These are phyloP conservation scores for Caenorhabditis becei DNA, from an alignment of 2,888 invertebrate genomes.

Conservation along the genomic window DNA sequence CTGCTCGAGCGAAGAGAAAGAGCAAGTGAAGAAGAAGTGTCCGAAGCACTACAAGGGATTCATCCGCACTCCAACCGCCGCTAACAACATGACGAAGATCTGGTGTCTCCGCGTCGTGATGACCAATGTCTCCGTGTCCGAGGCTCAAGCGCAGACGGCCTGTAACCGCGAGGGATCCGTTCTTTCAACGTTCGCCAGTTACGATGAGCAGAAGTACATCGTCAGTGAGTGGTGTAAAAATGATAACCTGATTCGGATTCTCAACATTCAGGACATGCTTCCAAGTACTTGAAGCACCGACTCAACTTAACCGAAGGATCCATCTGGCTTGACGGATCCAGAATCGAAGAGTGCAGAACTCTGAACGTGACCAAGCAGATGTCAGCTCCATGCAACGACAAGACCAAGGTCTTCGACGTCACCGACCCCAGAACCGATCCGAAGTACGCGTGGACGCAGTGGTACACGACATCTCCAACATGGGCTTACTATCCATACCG, in stretches of 20 bases:
- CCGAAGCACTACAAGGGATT: constrained; percentile 47
- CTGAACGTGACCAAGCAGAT: constrained; percentile 30
- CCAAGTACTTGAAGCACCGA: constrained; percentile 26
- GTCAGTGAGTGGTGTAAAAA: constrained; percentile 34
- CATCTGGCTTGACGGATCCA: constrained; percentile 46
- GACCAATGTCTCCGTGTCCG: constrained; percentile 27
- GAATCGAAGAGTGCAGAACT: constrained; percentile 41
- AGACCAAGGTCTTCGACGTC: constrained; percentile 35
- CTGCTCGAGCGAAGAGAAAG: constrained; percentile 29
- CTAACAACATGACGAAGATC: constrained; percentile 40
- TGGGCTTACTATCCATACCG: constrained; percentile 49
- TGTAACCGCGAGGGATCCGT: constrained; percentile 41
- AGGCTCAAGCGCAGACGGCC: constrained; percentile 17
- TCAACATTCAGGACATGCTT: constrained; percentile 22
- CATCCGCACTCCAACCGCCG: constrained; percentile 18
- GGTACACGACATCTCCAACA: constrained; percentile 37
- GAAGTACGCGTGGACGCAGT: constrained; percentile 49
- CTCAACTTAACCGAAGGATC: constrained; percentile 43
- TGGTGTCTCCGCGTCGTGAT: constrained; percentile 47
- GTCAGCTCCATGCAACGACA: constrained; percentile 40
- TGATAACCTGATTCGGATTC: background rate
- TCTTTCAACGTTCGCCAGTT: constrained; percentile 31
- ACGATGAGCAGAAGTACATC: constrained; percentile 50
- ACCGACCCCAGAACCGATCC: constrained; percentile 44
- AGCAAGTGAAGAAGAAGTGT: constrained; percentile 37